These are phyloP conservation scores for Carterocephalus palaemon DNA, from an alignment of 2,888 invertebrate genomes.

Conservation along the genomic window DNA sequence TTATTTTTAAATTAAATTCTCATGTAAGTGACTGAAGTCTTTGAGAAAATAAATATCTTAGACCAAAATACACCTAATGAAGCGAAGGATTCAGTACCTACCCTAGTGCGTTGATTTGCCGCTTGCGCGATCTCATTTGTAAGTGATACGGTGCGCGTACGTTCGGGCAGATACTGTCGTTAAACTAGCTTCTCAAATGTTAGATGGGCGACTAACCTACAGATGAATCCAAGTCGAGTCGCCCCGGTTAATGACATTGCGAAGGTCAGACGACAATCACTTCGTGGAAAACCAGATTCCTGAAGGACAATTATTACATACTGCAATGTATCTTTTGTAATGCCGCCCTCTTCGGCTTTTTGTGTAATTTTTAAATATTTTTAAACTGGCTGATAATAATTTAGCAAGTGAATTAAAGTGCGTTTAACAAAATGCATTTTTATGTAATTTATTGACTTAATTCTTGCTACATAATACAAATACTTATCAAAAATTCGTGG, in stretches of 20 bases:
- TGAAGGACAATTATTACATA: constrained; percentile 24
- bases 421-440: no score
- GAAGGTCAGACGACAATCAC: constrained; percentile 26
- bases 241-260: constrained; percentile 26
- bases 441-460: background rate
- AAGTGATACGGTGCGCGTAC: constrained; percentile 3
- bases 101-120: no score
- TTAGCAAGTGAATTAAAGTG: no score
- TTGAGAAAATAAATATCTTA: no score
- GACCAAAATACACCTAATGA: no score
- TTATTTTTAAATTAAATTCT: no score
- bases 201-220: constrained; percentile 22
- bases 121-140: background rate
- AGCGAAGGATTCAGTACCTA: no score
- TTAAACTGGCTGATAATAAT: background rate
- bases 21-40: no score
- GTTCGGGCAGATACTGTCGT: background rate
- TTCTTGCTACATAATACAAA: no score
- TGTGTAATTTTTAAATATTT: constrained; percentile 6
- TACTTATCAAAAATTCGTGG: constrained; percentile 36
- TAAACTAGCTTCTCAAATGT: constrained; percentile 20
- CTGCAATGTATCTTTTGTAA: constrained; percentile 8
- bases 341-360: constrained; percentile 12
- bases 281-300: constrained; percentile 26
- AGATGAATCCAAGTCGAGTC: constrained; percentile 16